Base-by-base conservation (phyloP, 2,113 vertebrate genomes). In the Calidris pugnax region DNA sequence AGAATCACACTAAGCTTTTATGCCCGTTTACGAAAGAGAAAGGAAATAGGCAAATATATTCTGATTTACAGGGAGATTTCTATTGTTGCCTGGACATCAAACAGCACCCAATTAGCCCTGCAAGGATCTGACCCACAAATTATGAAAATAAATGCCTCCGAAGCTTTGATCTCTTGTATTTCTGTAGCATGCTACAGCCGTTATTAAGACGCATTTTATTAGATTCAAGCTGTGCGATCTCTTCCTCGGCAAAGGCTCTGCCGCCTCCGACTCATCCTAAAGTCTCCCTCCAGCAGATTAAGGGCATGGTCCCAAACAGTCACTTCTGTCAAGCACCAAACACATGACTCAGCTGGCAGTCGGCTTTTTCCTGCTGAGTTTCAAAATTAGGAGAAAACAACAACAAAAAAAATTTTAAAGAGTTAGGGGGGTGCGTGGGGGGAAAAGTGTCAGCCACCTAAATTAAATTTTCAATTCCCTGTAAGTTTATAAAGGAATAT, bases 1-100 rank as follows among this genome's bases (percentile, higher is more conserved):
- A 51, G 26, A 79, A 93, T 73, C 69, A 50, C 28, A 64, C 41
- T 15, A 37, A 45, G 60, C 77, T 75, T 85, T 85, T 53, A 64
- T 24, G 71, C 74, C 48, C 32, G 22, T 53, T 39, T 37, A 75
- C 1, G 0, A 75, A 89, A 90, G 17, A 96, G 67, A 92, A 91
- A 81, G 86, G 66, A 92, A 85, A 30, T 81, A 47, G 10, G 64
- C 69, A 95, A 93, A 89, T 37, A 37, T 45, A 79, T 47, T 72
- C 89, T 62, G 71, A 96, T 93, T 81, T 85, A 85, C 67, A 67
- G 78, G 32, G 33, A 95, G 90, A 87, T 90, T 80, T 93, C 77
- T 93, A 89, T 87, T 96, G 91, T 91, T 97, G 93, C 81, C 57
- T 87, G 94, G 85, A 95, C 95, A 94, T 94, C 90, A 97, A 97